Conservation (phyloP, 2,888 invertebrate species). For the Cancer borealis region DNA sequence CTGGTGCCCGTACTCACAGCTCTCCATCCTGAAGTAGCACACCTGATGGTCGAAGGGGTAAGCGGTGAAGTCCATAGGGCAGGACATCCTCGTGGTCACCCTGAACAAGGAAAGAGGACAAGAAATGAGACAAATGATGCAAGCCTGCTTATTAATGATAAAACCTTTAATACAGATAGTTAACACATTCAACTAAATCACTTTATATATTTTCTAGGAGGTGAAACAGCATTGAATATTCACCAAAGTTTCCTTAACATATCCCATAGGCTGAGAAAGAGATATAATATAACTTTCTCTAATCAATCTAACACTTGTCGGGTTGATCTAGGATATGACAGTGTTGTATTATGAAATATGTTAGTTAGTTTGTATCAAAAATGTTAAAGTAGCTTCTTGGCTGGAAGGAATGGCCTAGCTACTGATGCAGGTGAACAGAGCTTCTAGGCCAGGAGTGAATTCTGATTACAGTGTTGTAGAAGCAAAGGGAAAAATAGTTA, state of each 20-base stretch:
- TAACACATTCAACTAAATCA: not conserved
- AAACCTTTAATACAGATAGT: not conserved
- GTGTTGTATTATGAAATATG: not conserved
- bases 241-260: not conserved
- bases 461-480: not conserved
- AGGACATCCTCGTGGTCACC: constrained; percentile 67
- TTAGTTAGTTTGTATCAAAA: too few species aligned
- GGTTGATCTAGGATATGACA: not conserved
- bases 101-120: constrained; percentile 38
- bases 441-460: not conserved
- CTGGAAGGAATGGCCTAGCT: not conserved
- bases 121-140: not conserved
- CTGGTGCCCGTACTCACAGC: constrained; percentile 71
- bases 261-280: not conserved
- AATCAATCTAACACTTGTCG: not conserved
- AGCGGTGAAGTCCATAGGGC: constrained; percentile 75
- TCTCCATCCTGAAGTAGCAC: constrained; percentile 72
- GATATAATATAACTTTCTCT: not conserved
- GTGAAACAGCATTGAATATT: not conserved
- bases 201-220: not conserved
- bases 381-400: not conserved
- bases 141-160: not conserved
- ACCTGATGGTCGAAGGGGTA: constrained; percentile 74
- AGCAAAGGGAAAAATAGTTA: not conserved
- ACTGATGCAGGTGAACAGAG: not conserved